phyloP scores from a whole-genome alignment of 2,888 invertebrate genomes.

The Ichneumoninae sp. region DNA sequence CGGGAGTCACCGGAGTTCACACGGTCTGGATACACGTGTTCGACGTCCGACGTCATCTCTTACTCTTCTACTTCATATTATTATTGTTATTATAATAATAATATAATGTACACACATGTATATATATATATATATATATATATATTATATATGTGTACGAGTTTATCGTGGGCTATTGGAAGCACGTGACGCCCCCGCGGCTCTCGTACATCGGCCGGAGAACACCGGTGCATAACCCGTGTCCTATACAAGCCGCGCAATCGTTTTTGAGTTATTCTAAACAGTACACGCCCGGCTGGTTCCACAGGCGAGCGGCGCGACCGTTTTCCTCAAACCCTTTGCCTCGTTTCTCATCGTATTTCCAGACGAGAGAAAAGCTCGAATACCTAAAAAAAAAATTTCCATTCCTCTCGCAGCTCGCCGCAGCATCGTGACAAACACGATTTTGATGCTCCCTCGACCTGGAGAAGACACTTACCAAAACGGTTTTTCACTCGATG shows the following conservation, averaged over 20 bases:
- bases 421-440: slow-evolving; percentile 72
- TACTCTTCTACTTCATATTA: slow-evolving; percentile 73
- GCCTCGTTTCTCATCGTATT: slow-evolving; percentile 55
- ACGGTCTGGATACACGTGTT: slow-evolving; percentile 50
- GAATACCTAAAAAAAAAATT: slow-evolving; percentile 22
- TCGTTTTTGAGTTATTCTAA: slow-evolving; percentile 83
- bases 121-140: background rate
- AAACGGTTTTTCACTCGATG: slow-evolving; percentile 29
- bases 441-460: slow-evolving; percentile 73
- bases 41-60: slow-evolving; percentile 32
- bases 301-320: slow-evolving; percentile 56
- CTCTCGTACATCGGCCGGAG: slow-evolving; percentile 56
- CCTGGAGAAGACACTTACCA: slow-evolving; percentile 36
- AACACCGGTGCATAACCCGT: slow-evolving; percentile 23
- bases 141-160: slow-evolving; percentile 41
- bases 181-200: slow-evolving; percentile 78
- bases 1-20: background rate
- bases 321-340: slow-evolving; percentile 41
- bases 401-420: background rate
- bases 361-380: slow-evolving; percentile 45
- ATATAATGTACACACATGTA: background rate
- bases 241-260: slow-evolving; percentile 71
- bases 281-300: slow-evolving; percentile 68
- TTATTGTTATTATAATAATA: slow-evolving; percentile 65
- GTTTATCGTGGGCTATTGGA: slow-evolving; percentile 77